phyloP scores from a whole-genome alignment of 2,888 invertebrate species.

The Pyrochroa serraticornis region DNA sequence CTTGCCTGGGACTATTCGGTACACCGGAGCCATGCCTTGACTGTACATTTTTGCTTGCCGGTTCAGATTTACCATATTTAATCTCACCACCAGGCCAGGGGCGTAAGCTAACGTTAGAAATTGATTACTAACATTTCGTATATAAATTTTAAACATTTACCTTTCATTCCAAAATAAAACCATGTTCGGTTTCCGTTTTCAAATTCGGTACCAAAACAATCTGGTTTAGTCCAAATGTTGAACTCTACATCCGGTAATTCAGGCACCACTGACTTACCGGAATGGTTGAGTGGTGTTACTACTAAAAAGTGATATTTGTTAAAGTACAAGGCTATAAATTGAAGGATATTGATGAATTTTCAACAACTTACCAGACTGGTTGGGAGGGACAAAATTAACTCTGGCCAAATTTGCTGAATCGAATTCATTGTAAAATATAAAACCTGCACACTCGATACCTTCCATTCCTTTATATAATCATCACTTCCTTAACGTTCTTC shows the following conservation, averaged over 20 bases:
- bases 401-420: constrained; percentile 88
- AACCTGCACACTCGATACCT: constrained; percentile 70
- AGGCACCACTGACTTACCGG: constrained; percentile 29
- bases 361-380: constrained; percentile 62
- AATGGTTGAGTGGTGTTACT: constrained; percentile 29
- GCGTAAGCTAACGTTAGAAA: constrained; percentile 53
- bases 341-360: constrained; percentile 8
- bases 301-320: constrained; percentile 16
- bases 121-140: neutral
- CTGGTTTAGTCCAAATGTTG: constrained; percentile 89
- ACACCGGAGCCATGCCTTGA: constrained; percentile 89
- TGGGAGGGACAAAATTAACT: constrained; percentile 75
- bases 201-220: constrained; percentile 85
- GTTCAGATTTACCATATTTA: constrained; percentile 87
- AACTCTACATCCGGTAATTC: constrained; percentile 79
- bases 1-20: constrained; percentile 74
- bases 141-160: constrained; percentile 46
- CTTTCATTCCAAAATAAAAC: constrained; percentile 86
- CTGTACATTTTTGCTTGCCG: constrained; percentile 89
- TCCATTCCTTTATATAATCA: constrained; percentile 45
- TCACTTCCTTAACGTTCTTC: too few species aligned
- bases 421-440: constrained; percentile 85
- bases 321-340: neutral
- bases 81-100: constrained; percentile 67
- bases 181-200: constrained; percentile 91